These are phyloP conservation scores for Ranitomeya variabilis DNA, from an alignment of 2,113 vertebrate species.

Conservation along the genomic window DNA sequence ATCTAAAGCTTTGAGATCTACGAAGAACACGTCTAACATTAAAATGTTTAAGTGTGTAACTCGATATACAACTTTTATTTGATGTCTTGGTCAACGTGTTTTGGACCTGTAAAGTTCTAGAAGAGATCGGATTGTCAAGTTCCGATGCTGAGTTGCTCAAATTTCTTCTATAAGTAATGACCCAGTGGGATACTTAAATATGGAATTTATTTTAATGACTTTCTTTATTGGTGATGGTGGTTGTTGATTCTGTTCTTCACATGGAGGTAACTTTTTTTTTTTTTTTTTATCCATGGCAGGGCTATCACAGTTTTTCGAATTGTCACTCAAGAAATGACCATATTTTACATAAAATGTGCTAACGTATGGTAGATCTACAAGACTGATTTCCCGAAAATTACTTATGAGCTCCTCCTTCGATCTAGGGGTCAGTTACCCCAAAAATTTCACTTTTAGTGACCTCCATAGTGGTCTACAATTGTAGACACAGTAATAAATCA, in stretches of 20 bases:
- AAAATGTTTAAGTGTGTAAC: too few relatives aligned
- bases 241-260: background rate
- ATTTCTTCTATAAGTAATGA: background rate
- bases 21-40: too few relatives aligned
- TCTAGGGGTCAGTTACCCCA: background rate
- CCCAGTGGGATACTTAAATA: background rate
- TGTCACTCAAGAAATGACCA: background rate
- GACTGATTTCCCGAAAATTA: too few relatives aligned
- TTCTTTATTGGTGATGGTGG: background rate
- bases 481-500: background rate
- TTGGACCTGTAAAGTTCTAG: background rate
- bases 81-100: background rate
- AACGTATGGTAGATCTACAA: background rate
- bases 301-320: background rate
- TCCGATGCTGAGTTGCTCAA: background rate
- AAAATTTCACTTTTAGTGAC: background rate
- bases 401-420: too few relatives aligned
- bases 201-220: background rate
- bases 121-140: background rate
- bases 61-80: too few relatives aligned
- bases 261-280: background rate
- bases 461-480: background rate
- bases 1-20: background rate
- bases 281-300: background rate
- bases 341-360: background rate